phyloP scores from a whole-genome alignment of 2,888 invertebrate genomes.

The Sinhomidia bicolor region DNA sequence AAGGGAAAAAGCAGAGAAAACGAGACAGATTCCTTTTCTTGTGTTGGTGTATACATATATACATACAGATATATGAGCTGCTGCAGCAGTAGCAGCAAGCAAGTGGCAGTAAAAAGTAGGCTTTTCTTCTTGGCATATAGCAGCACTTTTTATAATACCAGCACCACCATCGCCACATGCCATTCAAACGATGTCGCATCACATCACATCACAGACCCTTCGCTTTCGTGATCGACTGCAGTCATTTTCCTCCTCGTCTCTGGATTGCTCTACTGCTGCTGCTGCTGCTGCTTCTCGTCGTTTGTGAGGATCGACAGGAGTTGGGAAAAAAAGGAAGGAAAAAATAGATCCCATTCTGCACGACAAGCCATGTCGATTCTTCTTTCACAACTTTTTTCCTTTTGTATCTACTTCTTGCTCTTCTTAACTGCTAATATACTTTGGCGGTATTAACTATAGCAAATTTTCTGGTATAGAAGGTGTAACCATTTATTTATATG shows the following conservation, averaged over 20 bases:
- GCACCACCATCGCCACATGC: conserved; percentile 37
- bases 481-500: not conserved
- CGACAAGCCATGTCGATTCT: conserved; percentile 53
- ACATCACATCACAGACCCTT: conserved; percentile 68
- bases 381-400: conserved; percentile 45
- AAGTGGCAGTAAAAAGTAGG: conserved; percentile 30
- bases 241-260: conserved; percentile 56
- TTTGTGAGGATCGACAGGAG: conserved; percentile 17
- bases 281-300: conserved; percentile 16
- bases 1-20: conserved; percentile 3
- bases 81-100: conserved; percentile 28
- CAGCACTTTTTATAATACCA: not conserved
- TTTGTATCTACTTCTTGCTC: conserved; percentile 5
- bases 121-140: conserved; percentile 35
- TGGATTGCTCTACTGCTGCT: no score
- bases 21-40: conserved; percentile 15
- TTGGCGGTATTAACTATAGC: not conserved
- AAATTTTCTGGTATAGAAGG: no score
- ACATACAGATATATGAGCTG: no score
- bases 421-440: conserved; percentile 6
- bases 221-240: conserved; percentile 70
- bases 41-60: no score
- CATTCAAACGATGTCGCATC: conserved; percentile 70
- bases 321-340: conserved; percentile 33
- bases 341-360: conserved; percentile 57